Base-by-base conservation (phyloP, 2,888 invertebrate species). In the Lepidocyrtoides sp. region DNA sequence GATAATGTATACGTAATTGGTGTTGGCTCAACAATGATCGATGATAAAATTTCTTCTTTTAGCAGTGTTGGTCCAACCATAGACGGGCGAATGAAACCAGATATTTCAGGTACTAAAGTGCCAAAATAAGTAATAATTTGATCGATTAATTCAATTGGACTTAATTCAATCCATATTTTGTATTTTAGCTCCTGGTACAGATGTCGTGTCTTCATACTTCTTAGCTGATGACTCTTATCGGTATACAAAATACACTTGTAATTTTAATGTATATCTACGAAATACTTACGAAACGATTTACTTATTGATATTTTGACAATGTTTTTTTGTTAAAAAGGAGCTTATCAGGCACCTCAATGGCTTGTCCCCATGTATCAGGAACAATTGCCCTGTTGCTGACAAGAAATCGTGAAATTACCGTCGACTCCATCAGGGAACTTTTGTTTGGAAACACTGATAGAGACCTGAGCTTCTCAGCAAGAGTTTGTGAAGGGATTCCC, bases 341-440 rank as follows among this genome's bases (percentile, higher is more conserved):
- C 17, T 17, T 32, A 32, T 91, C 91, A 4, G 93, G 93, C 17
- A 93, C 93, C 0, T 82, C 79, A 26, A 92, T 93, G 92, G 92
- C 93, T 0, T 72, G 54, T 72, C 91, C 92, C 0, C 92, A 92
- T 20, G 89, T 77, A 8, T 51, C 91, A 3, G 92, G 92, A 26
- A 66, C 60, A 3, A 63, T 91, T 12, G 91, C 89, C 0, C 81
- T 92, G 0, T 54, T 92, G 0, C 51, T 79, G 20, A 44, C 89
- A 0, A 29, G 82, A 4, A 41, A 83, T 23, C 14, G 0, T 0
- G 41, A 48, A 0, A 1, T 84, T 1, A 48, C 23, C 0, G 44
- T 79, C 20, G 63, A 48, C 0, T 12, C 60, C 0, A 26, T 69
- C n/a, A 44, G 29, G 7, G 3, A 63, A n/a, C 36, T 89, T 0